These are phyloP conservation scores for Hepsetus odoe DNA, from an alignment of 2,113 vertebrate species.

Conservation along the genomic window DNA sequence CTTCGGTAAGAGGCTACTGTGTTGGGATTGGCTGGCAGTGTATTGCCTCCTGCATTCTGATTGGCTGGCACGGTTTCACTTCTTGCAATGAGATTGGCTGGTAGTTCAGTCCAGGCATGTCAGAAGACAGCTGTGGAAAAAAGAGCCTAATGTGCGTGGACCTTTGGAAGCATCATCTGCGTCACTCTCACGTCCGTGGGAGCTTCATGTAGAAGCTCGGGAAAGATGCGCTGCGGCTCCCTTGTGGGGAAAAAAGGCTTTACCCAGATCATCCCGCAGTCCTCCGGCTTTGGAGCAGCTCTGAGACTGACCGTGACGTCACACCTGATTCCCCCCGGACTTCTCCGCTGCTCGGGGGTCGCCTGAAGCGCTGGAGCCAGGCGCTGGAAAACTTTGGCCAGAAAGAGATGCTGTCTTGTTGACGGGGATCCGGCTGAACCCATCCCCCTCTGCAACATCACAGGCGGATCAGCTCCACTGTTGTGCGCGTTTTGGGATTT, in stretches of 20 bases:
- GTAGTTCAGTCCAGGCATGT: neutral
- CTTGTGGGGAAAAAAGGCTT: neutral
- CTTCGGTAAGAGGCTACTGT: too few relatives aligned
- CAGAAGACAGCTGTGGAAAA: neutral
- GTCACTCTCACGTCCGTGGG: slow-evolving; percentile 44
- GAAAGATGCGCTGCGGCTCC: neutral
- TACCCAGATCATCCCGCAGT: neutral
- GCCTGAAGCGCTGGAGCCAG: neutral
- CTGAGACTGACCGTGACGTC: slow-evolving; percentile 25
- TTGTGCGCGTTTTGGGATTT: slow-evolving; percentile 26
- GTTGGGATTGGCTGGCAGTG: neutral
- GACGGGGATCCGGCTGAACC: slow-evolving; percentile 28
- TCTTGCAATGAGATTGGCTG: neutral
- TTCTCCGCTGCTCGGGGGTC: neutral
- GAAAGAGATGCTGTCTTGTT: neutral
- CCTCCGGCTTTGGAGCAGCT: neutral
- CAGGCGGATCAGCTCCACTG: neutral
- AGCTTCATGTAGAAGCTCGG: slow-evolving; percentile 40
- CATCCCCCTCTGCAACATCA: slow-evolving; percentile 25
- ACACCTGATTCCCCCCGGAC: slow-evolving; percentile 30
- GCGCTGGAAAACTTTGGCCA: slow-evolving; percentile 47
- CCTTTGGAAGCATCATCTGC: slow-evolving; percentile 42
- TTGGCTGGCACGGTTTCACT: too few relatives aligned
- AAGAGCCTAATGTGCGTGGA: slow-evolving; percentile 3
- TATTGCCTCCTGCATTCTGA: neutral